Conservation (phyloP, 2,113 vertebrate species). For the Brienomyrus longianalis region DNA sequence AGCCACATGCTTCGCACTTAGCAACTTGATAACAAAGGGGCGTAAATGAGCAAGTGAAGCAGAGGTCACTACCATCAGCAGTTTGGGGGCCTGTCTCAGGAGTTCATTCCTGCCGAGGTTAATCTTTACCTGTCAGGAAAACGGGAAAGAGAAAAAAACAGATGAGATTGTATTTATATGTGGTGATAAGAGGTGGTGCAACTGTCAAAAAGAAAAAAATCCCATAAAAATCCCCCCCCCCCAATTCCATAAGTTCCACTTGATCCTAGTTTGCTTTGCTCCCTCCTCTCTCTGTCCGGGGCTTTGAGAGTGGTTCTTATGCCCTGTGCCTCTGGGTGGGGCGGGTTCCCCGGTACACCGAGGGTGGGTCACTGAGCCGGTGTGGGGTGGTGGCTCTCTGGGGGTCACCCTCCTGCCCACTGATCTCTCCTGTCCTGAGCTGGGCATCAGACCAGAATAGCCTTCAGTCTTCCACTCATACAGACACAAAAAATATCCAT, state of each 20-base stretch:
- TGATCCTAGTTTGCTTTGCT: background rate
- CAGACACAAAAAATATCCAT: no score
- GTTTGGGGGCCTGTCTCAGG: background rate
- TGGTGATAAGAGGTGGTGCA: background rate
- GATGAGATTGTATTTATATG: background rate
- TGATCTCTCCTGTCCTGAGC: no score
- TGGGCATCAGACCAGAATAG: no score
- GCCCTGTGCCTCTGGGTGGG: no score
- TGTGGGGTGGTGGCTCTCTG: no score
- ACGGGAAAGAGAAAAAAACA: slow-evolving; percentile 27
- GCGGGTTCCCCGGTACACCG: no score
- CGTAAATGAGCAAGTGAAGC: slow-evolving; percentile 24
- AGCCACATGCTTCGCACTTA: background rate
- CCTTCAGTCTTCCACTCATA: no score
- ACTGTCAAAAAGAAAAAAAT: background rate
- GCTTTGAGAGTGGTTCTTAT: no score
- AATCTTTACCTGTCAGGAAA: slow-evolving; percentile 56
- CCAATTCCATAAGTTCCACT: background rate
- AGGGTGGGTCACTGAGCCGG: no score
- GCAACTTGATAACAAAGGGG: slow-evolving; percentile 21
- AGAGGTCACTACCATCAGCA: slow-evolving; percentile 46
- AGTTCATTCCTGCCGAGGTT: slow-evolving; percentile 53
- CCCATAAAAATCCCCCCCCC: no score
- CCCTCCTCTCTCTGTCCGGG: no score
- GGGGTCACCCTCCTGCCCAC: no score